Evolutionary conservation across 2,797 vertebrate genomes (phyloP).

Genomic region (Rhinoraja longicauda): DNA sequence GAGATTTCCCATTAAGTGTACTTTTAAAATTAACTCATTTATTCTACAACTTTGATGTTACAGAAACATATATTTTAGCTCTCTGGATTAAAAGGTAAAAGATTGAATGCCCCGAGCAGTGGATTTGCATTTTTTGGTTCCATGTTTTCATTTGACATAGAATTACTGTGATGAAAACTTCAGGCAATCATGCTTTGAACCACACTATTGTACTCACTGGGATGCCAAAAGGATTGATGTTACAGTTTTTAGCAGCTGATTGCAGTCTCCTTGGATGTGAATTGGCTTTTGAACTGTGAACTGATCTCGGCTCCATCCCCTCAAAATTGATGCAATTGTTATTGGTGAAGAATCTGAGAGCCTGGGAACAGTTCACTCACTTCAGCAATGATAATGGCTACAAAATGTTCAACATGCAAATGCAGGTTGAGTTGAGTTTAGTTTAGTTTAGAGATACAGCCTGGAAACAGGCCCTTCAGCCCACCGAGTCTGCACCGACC

Average conservation of each 20-base stretch:
- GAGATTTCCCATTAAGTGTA: background rate
- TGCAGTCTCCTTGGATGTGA: background rate
- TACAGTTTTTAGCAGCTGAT: background rate
- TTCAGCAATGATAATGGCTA: background rate
- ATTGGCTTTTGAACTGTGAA: background rate
- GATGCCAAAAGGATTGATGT: background rate
- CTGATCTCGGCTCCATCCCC: background rate
- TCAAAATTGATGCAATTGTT: background rate
- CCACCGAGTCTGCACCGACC: too few species aligned
- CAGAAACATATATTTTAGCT: background rate
- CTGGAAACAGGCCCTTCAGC: too few species aligned
- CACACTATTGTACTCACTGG: background rate
- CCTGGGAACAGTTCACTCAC: background rate
- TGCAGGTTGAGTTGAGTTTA: background rate
- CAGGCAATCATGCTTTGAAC: background rate
- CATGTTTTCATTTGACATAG: conserved; percentile 10
- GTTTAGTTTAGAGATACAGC: too few species aligned
- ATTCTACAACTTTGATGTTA: background rate
- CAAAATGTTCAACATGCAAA: background rate
- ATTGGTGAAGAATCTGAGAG: background rate
- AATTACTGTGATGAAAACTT: background rate
- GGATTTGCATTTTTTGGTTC: background rate
- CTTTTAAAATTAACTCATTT: background rate
- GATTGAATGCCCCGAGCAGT: background rate
- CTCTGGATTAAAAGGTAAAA: background rate